Evolutionary conservation across 1,140 invertebrate species (phyloP), one percentile per base, ranked within the genome.

Genomic region (Aphidius gifuensis): DNA sequence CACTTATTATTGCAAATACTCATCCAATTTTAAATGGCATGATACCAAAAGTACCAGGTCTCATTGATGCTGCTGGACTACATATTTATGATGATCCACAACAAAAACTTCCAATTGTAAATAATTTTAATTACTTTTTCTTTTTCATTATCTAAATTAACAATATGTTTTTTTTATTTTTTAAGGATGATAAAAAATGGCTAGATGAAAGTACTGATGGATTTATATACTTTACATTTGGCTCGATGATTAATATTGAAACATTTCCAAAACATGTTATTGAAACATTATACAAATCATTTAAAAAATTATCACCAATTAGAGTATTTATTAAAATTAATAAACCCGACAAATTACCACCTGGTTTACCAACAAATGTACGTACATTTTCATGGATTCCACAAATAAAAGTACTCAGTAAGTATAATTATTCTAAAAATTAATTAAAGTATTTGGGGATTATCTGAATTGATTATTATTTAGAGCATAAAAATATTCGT

Each of bases 221-320:
- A 3, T 85, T 89, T 2, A 84, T 90, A 45, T 86, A 87, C 63
- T 88, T 90, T 64, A 87, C 85, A 68, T 84, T 90, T 72, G 89
- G 89, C 23, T 86, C 88, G 6, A 82, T 86, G 70, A 74, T 89
- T 23, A 83, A 82, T 60, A 83, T 87, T 77, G 83, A 86, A 83
- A 71, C 81, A 72, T 44, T 78, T 66, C 62, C 72, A 54, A 58
- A 67, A n/a, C 5, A 65, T 47, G 62, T 56, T 7, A 9, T 72
- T 6, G 21, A 54, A 2, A 47, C 63, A 11, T 69, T 74, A 47
- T 71, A 72, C 58, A 71, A 68, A 57, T 70, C 64, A 5, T 62
- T 71, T 50, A 68, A 50, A 64, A 76, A 71, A 67, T 64, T 73
- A 11, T 62, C 65, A 40, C 72, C 71, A 11, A 65, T 60, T 2